Evolutionary conservation across 2,888 invertebrate species (phyloP), one percentile per base, ranked within the genome.

Genomic region (Ptychoptera contaminata): DNA sequence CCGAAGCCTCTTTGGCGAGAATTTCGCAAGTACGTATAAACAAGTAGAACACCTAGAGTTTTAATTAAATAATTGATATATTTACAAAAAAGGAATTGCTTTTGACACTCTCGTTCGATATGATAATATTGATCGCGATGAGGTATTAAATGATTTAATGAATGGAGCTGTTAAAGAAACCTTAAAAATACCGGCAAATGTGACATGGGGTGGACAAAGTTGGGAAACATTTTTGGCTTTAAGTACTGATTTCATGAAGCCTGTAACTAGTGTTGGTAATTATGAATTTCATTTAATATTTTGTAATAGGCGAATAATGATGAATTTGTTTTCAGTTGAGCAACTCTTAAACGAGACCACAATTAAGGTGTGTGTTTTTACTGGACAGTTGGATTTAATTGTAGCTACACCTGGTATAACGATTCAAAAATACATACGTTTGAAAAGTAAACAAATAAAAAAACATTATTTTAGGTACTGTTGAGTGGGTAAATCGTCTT

Each of bases 321-420:
- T 29, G 8, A 16, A 8, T 38, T 40, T 16, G 54, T 47, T 64
- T 71, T 44, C 62, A 78, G 85, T 86, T 55, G 79, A 82, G 56
- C 63, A 67, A 46, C 63, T 85, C 11, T 62, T 86, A 16, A 77
- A 79, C 52, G 72, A 72, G 52, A 82, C 83, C 1, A 66, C 73
- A 42, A 64, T 86, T 14, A 72, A 75, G 42, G 71, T 86, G 1
- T 72, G 72, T 31, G 79, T 86, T 14, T 79, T 81, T 57, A 82
- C 77, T 51, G 87, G 85, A 30, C 86, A 88, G 55, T 68, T 90
- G 49, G 90, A 91, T 62, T 70, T 90, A 14, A 87, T 90, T 55
- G 85, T 85, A 49, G 79, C 82, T 54, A 85, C 86, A 12, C 75
- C 82, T 51, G 88, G 87, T 23, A 23, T 23, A 23, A 23, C 3